phyloP scores from a whole-genome alignment of 2,797 vertebrate species.

The Echeneis naucrates region DNA sequence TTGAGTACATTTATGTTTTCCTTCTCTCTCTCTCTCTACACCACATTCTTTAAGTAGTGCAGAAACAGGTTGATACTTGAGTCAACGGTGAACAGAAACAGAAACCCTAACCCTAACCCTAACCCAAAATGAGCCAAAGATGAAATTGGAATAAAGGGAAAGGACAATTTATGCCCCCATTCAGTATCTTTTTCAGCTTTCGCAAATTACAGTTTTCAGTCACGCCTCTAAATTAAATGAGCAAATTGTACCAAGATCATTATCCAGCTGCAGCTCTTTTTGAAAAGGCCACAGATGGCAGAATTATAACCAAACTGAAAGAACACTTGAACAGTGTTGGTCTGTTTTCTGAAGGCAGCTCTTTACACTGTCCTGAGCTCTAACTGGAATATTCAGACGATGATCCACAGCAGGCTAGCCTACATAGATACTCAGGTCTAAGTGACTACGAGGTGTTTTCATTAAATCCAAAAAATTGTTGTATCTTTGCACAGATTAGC shows the following conservation, averaged over 20 bases:
- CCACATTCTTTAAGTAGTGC: constrained; percentile 63
- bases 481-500: constrained; percentile 11
- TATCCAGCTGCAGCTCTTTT: neutral
- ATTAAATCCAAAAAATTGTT: constrained; percentile 1
- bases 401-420: constrained; percentile 32
- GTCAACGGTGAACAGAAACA: neutral
- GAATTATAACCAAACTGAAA: neutral
- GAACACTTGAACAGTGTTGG: neutral
- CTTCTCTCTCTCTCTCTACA: neutral
- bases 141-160: no score
- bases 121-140: constrained; percentile 15
- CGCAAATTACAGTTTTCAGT: neutral
- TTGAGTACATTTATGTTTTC: neutral
- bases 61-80: constrained; percentile 62
- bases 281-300: neutral
- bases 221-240: neutral
- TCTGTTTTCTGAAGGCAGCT: constrained; percentile 16
- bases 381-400: constrained; percentile 18
- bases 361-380: neutral
- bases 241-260: neutral
- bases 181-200: neutral
- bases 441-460: neutral
- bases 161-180: neutral
- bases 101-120: no score
- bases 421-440: neutral